These are phyloP conservation scores for Protaetia brevitarsis DNA, from an alignment of 1,140 invertebrate genomes.

Conservation along the genomic window DNA sequence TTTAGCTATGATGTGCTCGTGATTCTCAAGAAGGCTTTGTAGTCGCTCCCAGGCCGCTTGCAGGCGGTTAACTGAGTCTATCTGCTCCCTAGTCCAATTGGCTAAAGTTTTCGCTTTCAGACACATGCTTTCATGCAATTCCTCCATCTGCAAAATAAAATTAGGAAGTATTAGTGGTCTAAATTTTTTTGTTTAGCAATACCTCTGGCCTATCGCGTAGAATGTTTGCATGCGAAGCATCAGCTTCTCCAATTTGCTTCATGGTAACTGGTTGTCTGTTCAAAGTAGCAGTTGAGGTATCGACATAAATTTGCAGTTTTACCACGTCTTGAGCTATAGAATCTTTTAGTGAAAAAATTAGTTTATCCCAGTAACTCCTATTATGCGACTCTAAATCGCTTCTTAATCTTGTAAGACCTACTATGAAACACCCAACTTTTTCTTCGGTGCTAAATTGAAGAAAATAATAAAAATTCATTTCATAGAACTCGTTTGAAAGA, in stretches of 20 bases:
- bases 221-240: constrained; percentile 65
- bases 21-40: constrained; percentile 68
- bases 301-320: constrained; percentile 52
- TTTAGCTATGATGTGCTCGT: constrained; percentile 68
- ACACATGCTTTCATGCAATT: constrained; percentile 61
- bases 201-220: constrained; percentile 64
- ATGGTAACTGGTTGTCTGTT: constrained; percentile 64
- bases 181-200: background rate
- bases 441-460: constrained; percentile 63
- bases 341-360: constrained; percentile 75
- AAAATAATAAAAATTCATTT: background rate
- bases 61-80: constrained; percentile 65
- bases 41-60: constrained; percentile 77
- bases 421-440: constrained; percentile 76
- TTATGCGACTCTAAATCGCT: constrained; percentile 89
- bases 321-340: constrained; percentile 56
- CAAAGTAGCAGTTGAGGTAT: constrained; percentile 59
- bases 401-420: constrained; percentile 59
- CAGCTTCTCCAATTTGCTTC: constrained; percentile 76
- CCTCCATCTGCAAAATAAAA: constrained; percentile 58
- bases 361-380: constrained; percentile 82
- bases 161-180: background rate
- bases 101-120: constrained; percentile 69
- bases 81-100: constrained; percentile 65
- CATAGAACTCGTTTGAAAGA: background rate